Percentiles rank a stretch among this genome's conserved stretches.
Evolutionary conservation across 2,797 vertebrate genomes (phyloP).

Genomic region (Leuciscus waleckii): DNA sequence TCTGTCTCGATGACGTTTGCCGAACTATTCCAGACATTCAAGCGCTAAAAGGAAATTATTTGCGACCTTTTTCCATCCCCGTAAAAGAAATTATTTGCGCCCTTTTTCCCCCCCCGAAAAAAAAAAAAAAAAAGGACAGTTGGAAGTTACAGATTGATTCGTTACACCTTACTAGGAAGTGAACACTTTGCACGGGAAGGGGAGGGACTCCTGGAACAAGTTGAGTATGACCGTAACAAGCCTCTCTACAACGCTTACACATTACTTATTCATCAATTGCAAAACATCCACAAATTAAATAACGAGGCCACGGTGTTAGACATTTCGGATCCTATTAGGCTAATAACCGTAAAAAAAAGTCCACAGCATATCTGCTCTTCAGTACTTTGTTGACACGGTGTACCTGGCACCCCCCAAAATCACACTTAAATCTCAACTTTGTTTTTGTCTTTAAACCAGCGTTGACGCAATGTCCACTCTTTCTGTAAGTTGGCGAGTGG

Average conservation of each 20-base stretch:
- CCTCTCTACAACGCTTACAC: constrained; percentile 62
- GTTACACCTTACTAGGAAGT: constrained; percentile 93
- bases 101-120: constrained; percentile 43
- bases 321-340: constrained; percentile 44
- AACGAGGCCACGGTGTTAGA: constrained; percentile 46
- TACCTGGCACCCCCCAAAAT: constrained; percentile 34
- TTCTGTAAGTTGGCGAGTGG: constrained; percentile 57
- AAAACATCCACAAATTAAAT: constrained; percentile 60
- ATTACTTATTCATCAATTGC: constrained; percentile 62
- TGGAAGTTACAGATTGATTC: constrained; percentile 90
- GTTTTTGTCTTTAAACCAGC: constrained; percentile 41
- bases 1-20: neutral
- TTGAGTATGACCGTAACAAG: constrained; percentile 74
- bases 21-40: neutral
- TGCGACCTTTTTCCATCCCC: constrained; percentile 24
- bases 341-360: constrained; percentile 41
- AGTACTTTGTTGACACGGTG: constrained; percentile 30
- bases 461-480: constrained; percentile 60
- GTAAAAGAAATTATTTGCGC: constrained; percentile 27
- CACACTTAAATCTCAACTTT: constrained; percentile 59
- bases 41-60: neutral
- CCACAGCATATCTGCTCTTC: constrained; percentile 18
- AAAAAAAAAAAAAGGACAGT: constrained; percentile 67
- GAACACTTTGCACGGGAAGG: constrained; percentile 89
- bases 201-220: constrained; percentile 85